A percentile compares a stretch with the other conserved stretches of the same genome.
phyloP scores from a whole-genome alignment of 2,797 vertebrate species.

The Melanotaenia pygmaea region DNA sequence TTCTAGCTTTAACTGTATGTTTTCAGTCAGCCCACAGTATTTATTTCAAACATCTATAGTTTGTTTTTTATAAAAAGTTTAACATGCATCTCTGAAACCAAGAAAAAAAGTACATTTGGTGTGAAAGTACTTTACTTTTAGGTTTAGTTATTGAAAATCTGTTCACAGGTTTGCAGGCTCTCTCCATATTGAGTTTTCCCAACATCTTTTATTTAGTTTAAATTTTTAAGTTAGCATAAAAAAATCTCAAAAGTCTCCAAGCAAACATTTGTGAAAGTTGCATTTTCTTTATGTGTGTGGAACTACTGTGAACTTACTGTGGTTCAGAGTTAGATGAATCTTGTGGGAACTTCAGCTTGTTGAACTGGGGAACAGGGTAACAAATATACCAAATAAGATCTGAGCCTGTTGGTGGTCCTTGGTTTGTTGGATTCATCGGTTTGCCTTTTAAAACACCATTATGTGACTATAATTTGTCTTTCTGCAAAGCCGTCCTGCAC shows the following conservation, averaged over 20 bases:
- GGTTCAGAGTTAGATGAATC: not conserved
- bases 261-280: too few relatives aligned
- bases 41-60: too few relatives aligned
- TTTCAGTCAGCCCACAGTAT: too few relatives aligned
- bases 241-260: too few relatives aligned
- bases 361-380: not conserved
- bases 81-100: too few relatives aligned
- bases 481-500: conserved; percentile 43
- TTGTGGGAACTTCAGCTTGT: not conserved
- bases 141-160: too few relatives aligned
- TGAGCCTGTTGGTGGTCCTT: conserved; percentile 18
- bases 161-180: too few relatives aligned
- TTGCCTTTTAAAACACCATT: conserved; percentile 37
- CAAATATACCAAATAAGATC: not conserved
- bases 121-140: too few relatives aligned
- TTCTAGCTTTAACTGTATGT: too few relatives aligned
- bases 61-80: too few relatives aligned
- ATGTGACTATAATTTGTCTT: conserved; percentile 56
- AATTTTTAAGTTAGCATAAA: not conserved
- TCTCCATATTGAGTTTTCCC: too few relatives aligned
- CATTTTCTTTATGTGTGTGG: not conserved
- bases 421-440: conserved; percentile 15
- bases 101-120: too few relatives aligned
- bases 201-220: not conserved
- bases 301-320: not conserved